Evolutionary conservation across 2,797 vertebrate species (phyloP), one percentile per base, ranked within the genome.

Genomic region (Alca torda): DNA sequence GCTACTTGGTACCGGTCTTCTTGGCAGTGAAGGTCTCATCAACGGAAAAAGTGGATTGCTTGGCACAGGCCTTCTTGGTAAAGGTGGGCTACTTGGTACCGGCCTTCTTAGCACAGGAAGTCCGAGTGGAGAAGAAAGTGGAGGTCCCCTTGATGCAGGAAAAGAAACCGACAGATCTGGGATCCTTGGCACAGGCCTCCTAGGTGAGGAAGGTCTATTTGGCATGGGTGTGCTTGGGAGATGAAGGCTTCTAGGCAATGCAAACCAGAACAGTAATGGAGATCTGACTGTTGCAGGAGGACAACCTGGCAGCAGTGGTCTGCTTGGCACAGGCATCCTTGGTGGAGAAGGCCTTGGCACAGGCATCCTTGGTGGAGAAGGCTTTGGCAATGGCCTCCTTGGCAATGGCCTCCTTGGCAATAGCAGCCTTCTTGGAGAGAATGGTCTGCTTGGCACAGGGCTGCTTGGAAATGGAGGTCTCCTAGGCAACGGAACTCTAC

Each of bases 391-490:
- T 5, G 20, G 59, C 2, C 54, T 95, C 53, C 91, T 91, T 0
- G 1, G 53, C 72, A 94, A 76, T 11, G 70, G 89, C 0, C 78
- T 96, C 25, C 89, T 96, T 0, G 73, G 91, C 46, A 87, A 90
- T 77, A 46, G 46, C 9, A 86, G 87, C 17, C 93, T 97, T 41
- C 94, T 97, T 16, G 92, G 92, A 65, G 69, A 89, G 11, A 45
- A 76, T 54, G 95, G 79, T 3, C 83, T 94, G 57, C 94, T 95
- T n/a, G 93, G 83, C 67, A 93, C 93, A 25, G 93, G 87, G 25
- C 59, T 97, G 69, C 93, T 96, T 51, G 91, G 96, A 45, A 68
- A 93, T 37, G 87, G 64, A 84, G 92, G 61, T 35, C 84, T 96
- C 20, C 68, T 84, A 17, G 87, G 95, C 84, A 90, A 89, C 82